Evolutionary conservation across 1,140 invertebrate species (phyloP).

Genomic region (Acromyrmex echinatior): DNA sequence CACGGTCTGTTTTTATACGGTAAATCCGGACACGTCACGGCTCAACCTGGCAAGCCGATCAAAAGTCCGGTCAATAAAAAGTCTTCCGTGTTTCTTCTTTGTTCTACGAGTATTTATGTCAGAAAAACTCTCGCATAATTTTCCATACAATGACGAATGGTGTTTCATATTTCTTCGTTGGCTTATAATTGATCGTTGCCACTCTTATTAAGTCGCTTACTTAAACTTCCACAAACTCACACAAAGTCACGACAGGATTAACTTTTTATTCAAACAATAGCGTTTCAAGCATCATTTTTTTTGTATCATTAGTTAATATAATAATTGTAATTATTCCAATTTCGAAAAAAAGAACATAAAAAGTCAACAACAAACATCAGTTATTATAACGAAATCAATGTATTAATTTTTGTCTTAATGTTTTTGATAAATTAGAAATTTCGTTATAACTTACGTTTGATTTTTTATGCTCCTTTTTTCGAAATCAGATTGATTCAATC

Average conservation of each 20-base stretch:
- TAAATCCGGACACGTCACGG: conserved; percentile 34
- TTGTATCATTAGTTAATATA: not conserved
- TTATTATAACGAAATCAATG: no score
- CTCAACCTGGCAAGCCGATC: conserved; percentile 14
- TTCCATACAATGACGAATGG: conserved; percentile 33
- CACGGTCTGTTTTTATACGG: conserved; percentile 25
- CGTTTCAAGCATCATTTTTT: not conserved
- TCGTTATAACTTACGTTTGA: no score
- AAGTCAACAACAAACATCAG: no score
- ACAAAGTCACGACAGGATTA: not conserved
- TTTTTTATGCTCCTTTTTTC: no score
- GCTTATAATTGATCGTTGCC: conserved; percentile 18
- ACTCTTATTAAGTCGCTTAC: not conserved
- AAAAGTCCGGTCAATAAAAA: not conserved
- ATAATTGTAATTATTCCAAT: no score
- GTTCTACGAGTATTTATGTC: conserved; percentile 1
- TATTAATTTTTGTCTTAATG: no score
- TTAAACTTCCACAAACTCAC: conserved; percentile 1
- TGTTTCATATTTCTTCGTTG: conserved; percentile 21
- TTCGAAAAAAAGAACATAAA: no score
- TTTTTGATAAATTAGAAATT: no score
- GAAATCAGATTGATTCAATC: no score
- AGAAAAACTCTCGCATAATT: conserved; percentile 34
- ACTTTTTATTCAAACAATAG: not conserved
- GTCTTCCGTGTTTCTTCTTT: conserved; percentile 8